Evolutionary conservation across 2,888 invertebrate species (phyloP), one percentile per base, ranked within the genome.

Genomic region (Drosophila diplacantha): DNA sequence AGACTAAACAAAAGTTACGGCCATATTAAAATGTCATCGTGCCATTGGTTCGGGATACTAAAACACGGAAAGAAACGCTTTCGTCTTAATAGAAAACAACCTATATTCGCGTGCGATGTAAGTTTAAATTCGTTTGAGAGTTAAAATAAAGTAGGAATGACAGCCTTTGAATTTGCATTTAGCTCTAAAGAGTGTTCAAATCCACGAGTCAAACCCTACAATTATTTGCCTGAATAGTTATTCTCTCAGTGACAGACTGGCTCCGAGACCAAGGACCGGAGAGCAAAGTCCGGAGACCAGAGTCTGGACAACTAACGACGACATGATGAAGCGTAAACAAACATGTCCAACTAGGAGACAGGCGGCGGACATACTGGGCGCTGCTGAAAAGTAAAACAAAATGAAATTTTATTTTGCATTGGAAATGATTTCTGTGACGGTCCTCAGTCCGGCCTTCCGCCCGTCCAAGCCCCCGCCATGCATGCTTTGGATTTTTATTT

Each of bases 291-390:
- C 16, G 29, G 22, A 47, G 31, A 47, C 7, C 44, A 32, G 11
- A 32, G 29, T 38, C 7, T 38, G 37, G 61, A 66, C 78, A 74
- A 77, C 78, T 78, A 78, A 78, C 78, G 78, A 78, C 78, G 77
- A 85, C 85, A 85, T 81, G 83, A 74, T 84, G 81, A 84, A 81
- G 81, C 84, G 84, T 81, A 81, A 83, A 85, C 76, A 85, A 85
- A 83, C 80, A 81, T 85, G 83, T 72, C 73, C 71, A 80, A 74
- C 72, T 81, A 49, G 69, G 59, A 65, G 78, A 75, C 83, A 75
- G 63, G 70, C 69, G 46, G 50, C 49, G 44, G 67, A 38, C 57
- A 50, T 39, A 26, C 44, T 43, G 44, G 29, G 44, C 44, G 44
- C 72, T 62, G 60, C 55, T 56, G 54, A 71, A 73, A 78, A 78